Evolutionary conservation across 2,888 invertebrate species (phyloP).

Genomic region (Limnephilus rhombicus): DNA sequence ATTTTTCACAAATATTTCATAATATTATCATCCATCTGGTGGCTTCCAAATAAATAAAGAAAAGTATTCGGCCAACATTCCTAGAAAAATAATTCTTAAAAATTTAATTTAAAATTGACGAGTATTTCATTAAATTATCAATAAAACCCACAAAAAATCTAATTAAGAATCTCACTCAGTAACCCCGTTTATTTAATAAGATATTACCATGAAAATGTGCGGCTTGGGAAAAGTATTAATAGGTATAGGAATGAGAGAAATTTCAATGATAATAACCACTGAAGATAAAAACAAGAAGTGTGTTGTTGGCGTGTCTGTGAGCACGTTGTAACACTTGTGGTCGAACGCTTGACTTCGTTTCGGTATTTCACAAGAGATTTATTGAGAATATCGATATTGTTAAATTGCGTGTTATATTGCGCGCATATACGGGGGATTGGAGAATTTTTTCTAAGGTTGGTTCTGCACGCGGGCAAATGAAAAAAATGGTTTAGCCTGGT

Average conservation of each 20-base stretch:
- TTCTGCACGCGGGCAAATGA: too few relatives aligned
- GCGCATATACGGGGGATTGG: too few relatives aligned
- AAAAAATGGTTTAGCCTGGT: too few relatives aligned
- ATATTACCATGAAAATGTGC: not conserved
- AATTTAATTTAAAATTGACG: not conserved
- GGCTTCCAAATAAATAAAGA: not conserved
- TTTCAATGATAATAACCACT: not conserved
- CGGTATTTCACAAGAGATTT: too few relatives aligned
- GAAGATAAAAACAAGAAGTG: not conserved
- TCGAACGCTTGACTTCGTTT: too few relatives aligned
- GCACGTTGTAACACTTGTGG: too few relatives aligned
- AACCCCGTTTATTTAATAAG: not conserved
- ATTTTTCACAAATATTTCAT: too few relatives aligned
- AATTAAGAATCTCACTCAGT: not conserved
- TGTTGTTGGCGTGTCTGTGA: too few relatives aligned
- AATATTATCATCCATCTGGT: not conserved
- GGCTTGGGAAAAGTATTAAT: not conserved
- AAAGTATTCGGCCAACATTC: not conserved
- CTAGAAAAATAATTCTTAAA: not conserved
- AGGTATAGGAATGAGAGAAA: not conserved
- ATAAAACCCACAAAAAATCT: not conserved
- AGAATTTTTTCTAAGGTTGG: too few relatives aligned
- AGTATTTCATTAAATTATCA: not conserved
- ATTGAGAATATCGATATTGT: too few relatives aligned
- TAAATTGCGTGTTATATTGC: too few relatives aligned